phyloP scores from a whole-genome alignment of 2,888 invertebrate genomes.

The Latrodectus hesperus region DNA sequence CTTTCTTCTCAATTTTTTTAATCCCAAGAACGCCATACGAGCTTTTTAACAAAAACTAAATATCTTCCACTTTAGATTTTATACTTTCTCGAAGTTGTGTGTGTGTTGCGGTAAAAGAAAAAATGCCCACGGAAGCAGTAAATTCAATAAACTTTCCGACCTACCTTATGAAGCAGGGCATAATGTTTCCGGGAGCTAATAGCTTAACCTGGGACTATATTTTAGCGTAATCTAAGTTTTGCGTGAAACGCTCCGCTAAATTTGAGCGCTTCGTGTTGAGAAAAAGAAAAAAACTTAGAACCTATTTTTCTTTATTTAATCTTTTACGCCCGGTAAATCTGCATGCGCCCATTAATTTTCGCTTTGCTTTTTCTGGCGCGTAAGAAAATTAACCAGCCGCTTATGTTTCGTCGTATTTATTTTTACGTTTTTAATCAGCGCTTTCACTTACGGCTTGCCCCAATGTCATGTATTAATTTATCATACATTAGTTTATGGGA shows the following conservation, averaged over 20 bases:
- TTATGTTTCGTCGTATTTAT: slow-evolving; percentile 32
- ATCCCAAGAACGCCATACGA: too few species aligned
- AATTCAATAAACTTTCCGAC: slow-evolving; percentile 35
- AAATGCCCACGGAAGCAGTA: neutral
- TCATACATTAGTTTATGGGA: too few species aligned
- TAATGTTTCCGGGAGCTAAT: slow-evolving; percentile 23
- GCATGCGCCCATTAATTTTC: slow-evolving; percentile 51
- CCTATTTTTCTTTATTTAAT: slow-evolving; percentile 11
- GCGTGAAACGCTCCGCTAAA: slow-evolving; percentile 37
- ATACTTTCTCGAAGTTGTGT: too few species aligned
- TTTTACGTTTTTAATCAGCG: slow-evolving; percentile 36
- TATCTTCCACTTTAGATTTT: too few species aligned
- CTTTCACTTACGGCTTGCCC: slow-evolving; percentile 29
- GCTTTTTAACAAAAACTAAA: too few species aligned
- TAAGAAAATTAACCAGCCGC: slow-evolving; percentile 57
- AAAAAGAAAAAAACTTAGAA: too few species aligned
- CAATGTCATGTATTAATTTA: too few species aligned
- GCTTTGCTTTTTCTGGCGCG: slow-evolving; percentile 32
- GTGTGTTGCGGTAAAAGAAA: too few species aligned
- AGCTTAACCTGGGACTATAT: slow-evolving; percentile 19
- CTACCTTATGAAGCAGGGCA: neutral
- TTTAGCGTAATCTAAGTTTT: slow-evolving; percentile 25
- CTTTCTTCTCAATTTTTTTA: too few species aligned
- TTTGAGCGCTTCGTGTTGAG: slow-evolving; percentile 14
- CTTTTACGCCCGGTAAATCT: slow-evolving; percentile 33